Evolutionary conservation across 2,888 invertebrate species (phyloP).

Genomic region (Meteorus colon): DNA sequence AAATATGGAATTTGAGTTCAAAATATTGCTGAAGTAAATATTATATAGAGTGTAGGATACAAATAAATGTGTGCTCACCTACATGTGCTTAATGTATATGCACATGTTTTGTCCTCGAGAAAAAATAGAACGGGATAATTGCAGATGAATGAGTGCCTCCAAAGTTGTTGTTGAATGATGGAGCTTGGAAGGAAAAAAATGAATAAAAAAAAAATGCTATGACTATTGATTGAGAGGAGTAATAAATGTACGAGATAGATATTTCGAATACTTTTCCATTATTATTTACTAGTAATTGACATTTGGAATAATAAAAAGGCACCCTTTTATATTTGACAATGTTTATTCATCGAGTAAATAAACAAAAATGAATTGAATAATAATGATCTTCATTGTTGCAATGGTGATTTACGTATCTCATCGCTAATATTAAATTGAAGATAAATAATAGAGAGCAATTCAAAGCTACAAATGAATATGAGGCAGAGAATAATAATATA

Average conservation of each 20-base stretch:
- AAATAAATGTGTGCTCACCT: not conserved
- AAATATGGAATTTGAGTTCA: not conserved
- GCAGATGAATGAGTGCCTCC: conserved; percentile 30
- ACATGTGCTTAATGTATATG: conserved; percentile 39
- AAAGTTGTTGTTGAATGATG: conserved; percentile 12
- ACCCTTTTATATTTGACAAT: not conserved
- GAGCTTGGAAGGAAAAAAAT: conserved; percentile 5
- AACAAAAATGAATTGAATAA: not conserved
- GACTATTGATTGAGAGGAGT: conserved; percentile 25
- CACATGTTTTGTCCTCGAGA: conserved; percentile 33
- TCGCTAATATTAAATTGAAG: not conserved
- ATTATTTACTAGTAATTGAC: not conserved
- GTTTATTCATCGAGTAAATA: not conserved
- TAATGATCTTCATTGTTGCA: not conserved
- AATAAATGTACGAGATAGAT: conserved; percentile 3
- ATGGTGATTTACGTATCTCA: not conserved
- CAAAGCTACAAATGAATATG: not conserved
- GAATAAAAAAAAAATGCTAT: conserved; percentile 30
- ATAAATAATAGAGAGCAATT: not conserved
- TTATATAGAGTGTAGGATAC: not conserved
- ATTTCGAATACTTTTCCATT: conserved; percentile 1
- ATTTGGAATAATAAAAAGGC: not conserved
- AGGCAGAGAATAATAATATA: not conserved
- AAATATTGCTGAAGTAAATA: not conserved
- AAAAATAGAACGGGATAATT: conserved; percentile 45